Base-by-base conservation (phyloP, 2,113 vertebrate genomes). In the Saccopteryx leptura region DNA sequence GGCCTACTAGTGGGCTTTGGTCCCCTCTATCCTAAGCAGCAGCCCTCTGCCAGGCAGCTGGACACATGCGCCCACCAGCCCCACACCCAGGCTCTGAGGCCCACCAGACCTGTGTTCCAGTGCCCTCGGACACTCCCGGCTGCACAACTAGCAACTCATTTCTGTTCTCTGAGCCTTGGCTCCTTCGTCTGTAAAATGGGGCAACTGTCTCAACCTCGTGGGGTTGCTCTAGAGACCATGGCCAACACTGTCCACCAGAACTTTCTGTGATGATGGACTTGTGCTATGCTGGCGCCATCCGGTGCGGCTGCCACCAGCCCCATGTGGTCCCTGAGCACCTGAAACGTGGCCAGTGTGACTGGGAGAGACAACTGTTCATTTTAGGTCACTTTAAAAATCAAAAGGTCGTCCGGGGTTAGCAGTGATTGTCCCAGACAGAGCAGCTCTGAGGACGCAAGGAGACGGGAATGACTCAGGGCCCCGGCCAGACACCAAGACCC, bases 181-280 rank as follows among this genome's bases (percentile, higher is more conserved):
- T 13, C 54, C 52, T 54, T 19, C 18, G 19, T 48, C 68, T n/a
- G n/a, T 39, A 9, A 94, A 78, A 18, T 4, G 48, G 5, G 75
- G 50, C 39, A 10, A 46, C 10, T 15, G 4, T 28, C 63, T 50
- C 82, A 17, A 5, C 15, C 23, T 46, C 3, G 0, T 7, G 5
- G 24, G 54, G 52, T 0, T 17, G 17, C 52, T 61, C 68, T 18
- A 61, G 78, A 60, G 54, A 3, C 0, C 5, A 50, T 39, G 54
- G 4, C 23, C 0, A 10, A 11, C 9, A 0, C 65, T 24, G 14
- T 15, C 68, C 56, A 8, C 3, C 0, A 9, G 81, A 81, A 52
- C 65, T 24, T n/a, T 24, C 78, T 31, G 31, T 0, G 2, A 3
- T 2, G 48, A 63, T 0, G 0, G 46, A 58, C 0, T 0, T 26